Evolutionary conservation across 2,797 vertebrate species (phyloP), one percentile per base, ranked within the genome.

Genomic region (Tenualosa ilisha): DNA sequence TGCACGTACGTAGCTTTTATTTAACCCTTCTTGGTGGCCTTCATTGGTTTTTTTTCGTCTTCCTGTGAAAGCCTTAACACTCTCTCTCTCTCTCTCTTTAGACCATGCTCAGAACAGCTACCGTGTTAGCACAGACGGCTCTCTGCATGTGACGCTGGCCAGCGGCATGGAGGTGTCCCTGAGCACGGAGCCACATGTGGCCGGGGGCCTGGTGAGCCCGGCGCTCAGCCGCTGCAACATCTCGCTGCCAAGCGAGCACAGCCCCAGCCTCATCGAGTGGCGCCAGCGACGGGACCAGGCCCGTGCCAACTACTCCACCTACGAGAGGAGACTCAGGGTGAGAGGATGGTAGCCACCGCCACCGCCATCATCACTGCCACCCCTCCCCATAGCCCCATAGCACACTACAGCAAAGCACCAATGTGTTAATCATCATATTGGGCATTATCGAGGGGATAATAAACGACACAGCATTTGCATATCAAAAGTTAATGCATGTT

Each of bases 121-220:
- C 93, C 93, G 96, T 0, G 96, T 99, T 86, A 98, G 96, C 88
- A 95, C 97, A 0, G 97, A 99, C 0, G 98, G 97, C 8, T 98
- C 98, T 0, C 96, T 99, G 75, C 94, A 95, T 0, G 97, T 98
- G 90, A 95, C 96, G 9, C 97, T 99, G 91, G 97, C 97, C 83
- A 99, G 97, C 0, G 97, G 97, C 75, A 99, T 99, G 97, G 97
- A 99, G 93, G 95, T 99, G 91, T 96, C 93, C 0, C 96, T 99
- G 61, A 97, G 95, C 92, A 97, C 97, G 0, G 97, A 99, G 91
- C 97, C 97, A 17, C 97, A 99, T 87, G 94, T 98, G 63, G 93
- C 92, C 0, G 96, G 96, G 0, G 96, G 94, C 0, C 91, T 86
- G 15, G 96, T 98, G 89, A 98, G 97, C 88, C 97, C 98, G 86